These are phyloP conservation scores for Xenopus tropicalis DNA, from an alignment of 2,113 vertebrate genomes.

Conservation along the genomic window DNA sequence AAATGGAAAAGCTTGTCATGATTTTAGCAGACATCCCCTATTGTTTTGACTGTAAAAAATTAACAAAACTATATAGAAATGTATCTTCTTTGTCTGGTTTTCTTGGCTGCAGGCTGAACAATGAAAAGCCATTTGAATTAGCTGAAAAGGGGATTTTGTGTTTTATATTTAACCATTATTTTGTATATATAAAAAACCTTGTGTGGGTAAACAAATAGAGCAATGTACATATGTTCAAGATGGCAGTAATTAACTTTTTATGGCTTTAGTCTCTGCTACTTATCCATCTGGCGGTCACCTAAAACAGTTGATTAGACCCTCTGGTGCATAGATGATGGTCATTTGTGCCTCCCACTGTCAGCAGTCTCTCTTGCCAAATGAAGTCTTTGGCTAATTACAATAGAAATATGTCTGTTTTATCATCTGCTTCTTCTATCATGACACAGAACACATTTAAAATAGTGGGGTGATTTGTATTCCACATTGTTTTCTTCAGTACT, in stretches of 20 bases:
- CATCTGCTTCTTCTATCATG: background rate
- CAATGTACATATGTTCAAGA: conserved; percentile 5
- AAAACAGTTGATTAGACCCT: background rate
- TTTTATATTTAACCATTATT: background rate
- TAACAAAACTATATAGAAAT: too few species aligned
- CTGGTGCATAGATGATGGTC: background rate
- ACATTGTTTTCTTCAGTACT: background rate
- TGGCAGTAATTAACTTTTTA: conserved; percentile 5
- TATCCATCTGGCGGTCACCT: conserved; percentile 18
- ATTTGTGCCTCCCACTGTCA: background rate
- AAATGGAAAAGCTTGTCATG: too few species aligned
- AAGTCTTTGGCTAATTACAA: background rate
- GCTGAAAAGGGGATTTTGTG: background rate
- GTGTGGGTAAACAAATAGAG: background rate
- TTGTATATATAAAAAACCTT: background rate
- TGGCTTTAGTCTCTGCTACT: conserved; percentile 1
- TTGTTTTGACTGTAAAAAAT: too few species aligned
- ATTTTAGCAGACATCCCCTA: too few species aligned
- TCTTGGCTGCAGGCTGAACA: too few species aligned
- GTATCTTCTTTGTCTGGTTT: too few species aligned
- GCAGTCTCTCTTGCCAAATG: background rate
- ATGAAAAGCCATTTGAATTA: background rate
- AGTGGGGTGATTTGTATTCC: background rate
- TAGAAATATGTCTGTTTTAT: conserved; percentile 3
- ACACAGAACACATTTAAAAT: background rate